Conservation (phyloP, 2,888 invertebrate genomes). For the Rhodophaea formosa region DNA sequence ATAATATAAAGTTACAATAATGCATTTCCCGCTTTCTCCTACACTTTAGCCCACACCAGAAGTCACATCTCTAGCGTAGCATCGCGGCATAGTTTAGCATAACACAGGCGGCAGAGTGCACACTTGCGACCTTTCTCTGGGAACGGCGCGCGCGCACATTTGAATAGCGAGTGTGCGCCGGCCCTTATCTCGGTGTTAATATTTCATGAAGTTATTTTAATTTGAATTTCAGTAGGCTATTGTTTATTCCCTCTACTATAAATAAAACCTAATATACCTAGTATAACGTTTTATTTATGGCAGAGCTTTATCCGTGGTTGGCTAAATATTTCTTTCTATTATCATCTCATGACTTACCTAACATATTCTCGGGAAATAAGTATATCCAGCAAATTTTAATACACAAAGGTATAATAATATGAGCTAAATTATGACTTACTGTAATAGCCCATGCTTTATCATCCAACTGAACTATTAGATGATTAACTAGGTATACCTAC, state of each 20-base stretch:
- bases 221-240: conserved; percentile 53
- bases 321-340: no score
- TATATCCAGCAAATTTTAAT: neutral
- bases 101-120: conserved; percentile 51
- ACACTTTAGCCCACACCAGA: conserved; percentile 28
- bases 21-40: conserved; percentile 27
- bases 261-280: no score
- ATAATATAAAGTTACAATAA: no score
- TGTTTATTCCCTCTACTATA: conserved; percentile 2
- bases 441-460: no score
- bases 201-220: conserved; percentile 70
- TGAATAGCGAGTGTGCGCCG: conserved; percentile 53
- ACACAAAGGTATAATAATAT: no score
- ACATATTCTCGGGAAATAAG: neutral
- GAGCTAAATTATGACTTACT: no score
- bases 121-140: conserved; percentile 58
- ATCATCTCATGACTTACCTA: no score
- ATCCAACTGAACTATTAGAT: no score
- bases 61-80: conserved; percentile 43
- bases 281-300: neutral
- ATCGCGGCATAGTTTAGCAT: conserved; percentile 55
- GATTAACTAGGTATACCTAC: no score
- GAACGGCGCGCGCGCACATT: conserved; percentile 58
- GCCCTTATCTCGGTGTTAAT: conserved; percentile 58
- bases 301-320: no score